A percentile compares a stretch with the other conserved stretches of the same genome.
phyloP scores from a whole-genome alignment of 2,888 invertebrate genomes.

The Agrochola macilenta region DNA sequence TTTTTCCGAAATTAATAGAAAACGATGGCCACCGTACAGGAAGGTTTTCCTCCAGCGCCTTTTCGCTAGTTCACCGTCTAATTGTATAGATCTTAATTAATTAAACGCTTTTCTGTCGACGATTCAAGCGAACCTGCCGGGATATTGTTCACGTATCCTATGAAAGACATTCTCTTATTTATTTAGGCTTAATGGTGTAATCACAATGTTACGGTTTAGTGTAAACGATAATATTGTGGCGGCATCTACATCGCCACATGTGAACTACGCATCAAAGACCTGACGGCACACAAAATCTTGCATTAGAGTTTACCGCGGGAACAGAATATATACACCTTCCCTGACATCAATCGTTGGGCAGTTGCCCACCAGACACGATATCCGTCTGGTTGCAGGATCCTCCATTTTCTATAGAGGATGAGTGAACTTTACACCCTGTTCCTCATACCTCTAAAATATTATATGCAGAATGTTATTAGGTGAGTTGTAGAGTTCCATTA shows the following conservation, averaged over 20 bases:
- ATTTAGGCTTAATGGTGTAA: background rate
- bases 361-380: too few species aligned
- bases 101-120: constrained; percentile 73
- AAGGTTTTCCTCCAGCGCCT: constrained; percentile 67
- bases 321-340: too few species aligned
- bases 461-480: background rate
- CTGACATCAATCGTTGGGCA: too few species aligned
- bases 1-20: constrained; percentile 24
- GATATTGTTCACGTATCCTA: constrained; percentile 30
- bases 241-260: too few species aligned
- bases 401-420: too few species aligned
- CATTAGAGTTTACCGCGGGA: too few species aligned
- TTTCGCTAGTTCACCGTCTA: constrained; percentile 69
- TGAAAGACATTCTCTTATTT: constrained; percentile 26
- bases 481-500: background rate
- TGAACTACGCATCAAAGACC: too few species aligned
- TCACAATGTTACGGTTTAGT: background rate
- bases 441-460: background rate
- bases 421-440: too few species aligned
- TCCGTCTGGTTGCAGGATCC: too few species aligned
- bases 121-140: constrained; percentile 39
- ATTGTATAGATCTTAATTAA: constrained; percentile 78
- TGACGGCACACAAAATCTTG: too few species aligned
- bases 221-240: too few species aligned
- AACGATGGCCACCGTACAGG: constrained; percentile 68